These are phyloP conservation scores for Limanda limanda DNA, from an alignment of 2,113 vertebrate species.

Conservation along the genomic window DNA sequence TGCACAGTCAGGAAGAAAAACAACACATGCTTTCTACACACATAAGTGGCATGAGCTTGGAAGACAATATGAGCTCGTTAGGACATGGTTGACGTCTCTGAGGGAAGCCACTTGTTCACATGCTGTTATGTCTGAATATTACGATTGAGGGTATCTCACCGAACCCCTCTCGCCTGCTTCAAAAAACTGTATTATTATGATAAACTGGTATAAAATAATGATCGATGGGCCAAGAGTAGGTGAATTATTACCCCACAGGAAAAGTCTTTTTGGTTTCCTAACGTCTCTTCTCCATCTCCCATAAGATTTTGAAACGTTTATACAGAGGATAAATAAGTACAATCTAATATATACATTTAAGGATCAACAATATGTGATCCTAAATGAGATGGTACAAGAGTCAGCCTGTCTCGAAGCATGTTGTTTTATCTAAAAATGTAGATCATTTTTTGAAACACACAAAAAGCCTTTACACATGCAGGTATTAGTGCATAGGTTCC, in stretches of 20 bases:
- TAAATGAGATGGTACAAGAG: constrained; percentile 69
- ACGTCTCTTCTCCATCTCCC: constrained; percentile 65
- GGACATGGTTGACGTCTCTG: constrained; percentile 68
- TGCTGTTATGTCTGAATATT: constrained; percentile 54
- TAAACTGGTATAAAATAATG: constrained; percentile 67
- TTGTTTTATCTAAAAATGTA: constrained; percentile 73
- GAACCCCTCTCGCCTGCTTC: constrained; percentile 55
- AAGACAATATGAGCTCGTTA: constrained; percentile 84
- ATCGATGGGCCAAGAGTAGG: constrained; percentile 56
- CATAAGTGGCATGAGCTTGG: constrained; percentile 77
- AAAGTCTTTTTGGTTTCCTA: constrained; percentile 80
- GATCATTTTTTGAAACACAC: constrained; percentile 64
- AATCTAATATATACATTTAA: constrained; percentile 78
- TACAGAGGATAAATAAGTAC: constrained; percentile 80
- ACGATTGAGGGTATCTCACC: constrained; percentile 57
- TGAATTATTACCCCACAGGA: constrained; percentile 66
- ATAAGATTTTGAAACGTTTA: constrained; percentile 74
- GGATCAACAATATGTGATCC: constrained; percentile 84
- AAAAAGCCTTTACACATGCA: constrained; percentile 79
- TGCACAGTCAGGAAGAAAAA: constrained; percentile 67
- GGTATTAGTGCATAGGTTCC: constrained; percentile 86
- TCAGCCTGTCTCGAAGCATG: constrained; percentile 59
- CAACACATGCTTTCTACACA: constrained; percentile 60
- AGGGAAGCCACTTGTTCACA: constrained; percentile 60
- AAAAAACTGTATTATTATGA: constrained; percentile 65